Evolutionary conservation across 2,113 vertebrate genomes (phyloP), one percentile per base, ranked within the genome.

Genomic region (Menidia beryllina): DNA sequence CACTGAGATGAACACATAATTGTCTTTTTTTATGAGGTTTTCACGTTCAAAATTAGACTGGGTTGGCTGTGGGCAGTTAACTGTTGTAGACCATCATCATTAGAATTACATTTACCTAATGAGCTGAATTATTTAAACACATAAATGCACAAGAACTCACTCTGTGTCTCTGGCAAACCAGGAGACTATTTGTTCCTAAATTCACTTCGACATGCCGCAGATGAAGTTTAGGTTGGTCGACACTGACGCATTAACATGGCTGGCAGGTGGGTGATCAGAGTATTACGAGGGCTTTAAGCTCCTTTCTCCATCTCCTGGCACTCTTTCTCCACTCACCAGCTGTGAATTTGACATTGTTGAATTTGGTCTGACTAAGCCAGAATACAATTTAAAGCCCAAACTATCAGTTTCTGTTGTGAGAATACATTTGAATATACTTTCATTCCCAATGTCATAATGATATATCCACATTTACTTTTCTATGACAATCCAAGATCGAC

Each of bases 261-360:
- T 19, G 10, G 3, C 17, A 23, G 4, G 17, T 51, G 10, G 34
- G 36, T 52, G 17, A 41, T 52, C 17, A 26, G 34, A 64, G 61
- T 75, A 75, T 75, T 67, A 72, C 57, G 59, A 60, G 17, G 0
- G 15, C 66, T 68, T 48, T 83, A 86, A 83, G 62, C 73, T 49
- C 74, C 47, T 13, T 4, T 47, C 55, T 83, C 2, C 12, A 60
- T 34, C 10, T 34, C 30, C 30, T 82, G 67, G 83, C 68, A 12
- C 55, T 17, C 11, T 56, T 38, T 63, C 51, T 21, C 21, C n/a
- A 43, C 57, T 58, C 30, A 56, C 9, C 52, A 54, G 39, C 65
- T 62, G 47, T 41, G 60, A 73, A 20, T 79, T 70, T 79, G 57
- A 65, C 45, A 50, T 34, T 72, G 72, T 61, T 50, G 51, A 30